Percentiles rank a stretch among this genome's conserved stretches.
Evolutionary conservation across 37 sponge, comb jelly and placozoan species (phyloP).

Genomic region (Lycopodina hypogea): DNA sequence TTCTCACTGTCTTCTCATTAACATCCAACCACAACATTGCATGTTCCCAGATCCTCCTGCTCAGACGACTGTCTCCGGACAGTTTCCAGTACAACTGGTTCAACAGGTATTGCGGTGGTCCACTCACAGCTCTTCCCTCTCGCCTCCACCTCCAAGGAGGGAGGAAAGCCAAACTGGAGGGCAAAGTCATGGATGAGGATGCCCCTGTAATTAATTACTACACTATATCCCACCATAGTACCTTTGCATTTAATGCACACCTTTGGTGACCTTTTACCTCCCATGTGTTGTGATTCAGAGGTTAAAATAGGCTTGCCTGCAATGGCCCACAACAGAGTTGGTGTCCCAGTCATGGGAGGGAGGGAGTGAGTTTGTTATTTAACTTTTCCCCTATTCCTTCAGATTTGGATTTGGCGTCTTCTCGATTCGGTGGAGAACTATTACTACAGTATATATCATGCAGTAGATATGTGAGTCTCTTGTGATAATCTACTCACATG

Average conservation of each 20-base stretch:
- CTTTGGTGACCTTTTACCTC: no score
- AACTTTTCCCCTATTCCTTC: background rate
- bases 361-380: no score
- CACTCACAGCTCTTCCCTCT: background rate
- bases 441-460: background rate
- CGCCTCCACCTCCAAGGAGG: background rate
- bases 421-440: background rate
- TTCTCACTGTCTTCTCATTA: background rate
- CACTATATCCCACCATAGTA: no score
- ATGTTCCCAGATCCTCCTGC: conserved; percentile 21
- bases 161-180: background rate
- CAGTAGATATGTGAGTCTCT: background rate
- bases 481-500: background rate
- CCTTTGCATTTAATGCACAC: no score
- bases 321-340: no score
- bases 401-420: conserved; percentile 12
- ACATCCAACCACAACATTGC: background rate
- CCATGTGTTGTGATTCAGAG: background rate
- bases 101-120: conserved; percentile 20
- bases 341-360: no score
- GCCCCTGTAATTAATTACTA: conserved; percentile 16
- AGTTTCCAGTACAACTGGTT: conserved; percentile 25
- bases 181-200: conserved; percentile 24
- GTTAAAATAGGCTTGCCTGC: no score
- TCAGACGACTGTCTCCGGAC: background rate